Percentiles rank a stretch among this genome's conserved stretches.
Evolutionary conservation across 2,888 invertebrate species (phyloP).

Genomic region (Asteroscopus sphinx): DNA sequence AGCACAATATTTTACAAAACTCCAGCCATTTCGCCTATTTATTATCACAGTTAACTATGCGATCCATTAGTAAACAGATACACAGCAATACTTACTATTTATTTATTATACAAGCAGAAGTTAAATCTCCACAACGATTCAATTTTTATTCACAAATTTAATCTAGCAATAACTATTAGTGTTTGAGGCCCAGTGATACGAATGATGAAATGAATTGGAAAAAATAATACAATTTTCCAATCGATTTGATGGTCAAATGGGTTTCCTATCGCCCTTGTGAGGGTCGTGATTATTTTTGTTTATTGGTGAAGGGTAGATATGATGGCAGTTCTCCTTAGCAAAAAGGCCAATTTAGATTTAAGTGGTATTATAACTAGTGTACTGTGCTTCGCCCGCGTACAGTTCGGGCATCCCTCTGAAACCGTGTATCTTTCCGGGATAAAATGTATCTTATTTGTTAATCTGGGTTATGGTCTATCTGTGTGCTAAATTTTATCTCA

Average conservation of each 20-base stretch:
- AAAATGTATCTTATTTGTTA: too few relatives aligned
- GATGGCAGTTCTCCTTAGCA: conserved; percentile 10
- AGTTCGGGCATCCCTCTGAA: too few relatives aligned
- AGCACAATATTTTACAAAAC: conserved; percentile 49
- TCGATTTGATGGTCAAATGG: conserved; percentile 46
- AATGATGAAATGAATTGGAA: conserved; percentile 55
- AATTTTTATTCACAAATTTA: conserved; percentile 33
- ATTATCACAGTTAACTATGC: conserved; percentile 32
- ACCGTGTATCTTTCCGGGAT: too few relatives aligned
- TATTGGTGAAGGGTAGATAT: conserved; percentile 23
- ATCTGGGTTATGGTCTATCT: too few relatives aligned
- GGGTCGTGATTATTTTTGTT: conserved; percentile 15
- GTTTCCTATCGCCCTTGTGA: conserved; percentile 21
- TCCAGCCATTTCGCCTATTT: conserved; percentile 40
- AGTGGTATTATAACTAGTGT: conserved; percentile 6
- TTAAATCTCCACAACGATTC: conserved; percentile 9
- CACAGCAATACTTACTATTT: conserved; percentile 22
- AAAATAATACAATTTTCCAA: conserved; percentile 58
- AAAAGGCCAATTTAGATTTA: conserved; percentile 15
- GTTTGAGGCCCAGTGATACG: conserved; percentile 29
- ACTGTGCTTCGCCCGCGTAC: too few relatives aligned
- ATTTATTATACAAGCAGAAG: conserved; percentile 34
- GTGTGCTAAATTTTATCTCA: too few relatives aligned
- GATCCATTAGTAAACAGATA: conserved; percentile 45
- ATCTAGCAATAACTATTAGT: conserved; percentile 24